A percentile compares a stretch with the other conserved stretches of the same genome.
Evolutionary conservation across 2,113 vertebrate genomes (phyloP).

Genomic region (Melanostigma gelatinosum): DNA sequence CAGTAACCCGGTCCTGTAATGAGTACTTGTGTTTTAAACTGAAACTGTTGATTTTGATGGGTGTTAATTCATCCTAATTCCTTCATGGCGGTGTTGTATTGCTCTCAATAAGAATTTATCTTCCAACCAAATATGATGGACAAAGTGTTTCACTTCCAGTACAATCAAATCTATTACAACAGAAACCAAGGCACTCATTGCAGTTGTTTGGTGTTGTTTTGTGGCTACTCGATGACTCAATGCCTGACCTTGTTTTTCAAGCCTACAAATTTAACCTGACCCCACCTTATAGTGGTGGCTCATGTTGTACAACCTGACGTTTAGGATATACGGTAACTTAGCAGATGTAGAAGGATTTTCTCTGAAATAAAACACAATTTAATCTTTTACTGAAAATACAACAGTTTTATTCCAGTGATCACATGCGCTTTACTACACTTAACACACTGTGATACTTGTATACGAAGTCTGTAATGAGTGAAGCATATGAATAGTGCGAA

Average conservation of each 20-base stretch:
- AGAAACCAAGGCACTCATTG: not conserved
- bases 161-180: too few relatives aligned
- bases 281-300: not conserved
- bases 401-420: not conserved
- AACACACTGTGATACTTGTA: not conserved
- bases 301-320: not conserved
- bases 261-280: not conserved
- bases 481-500: not conserved
- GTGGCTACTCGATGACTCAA: constrained; percentile 2
- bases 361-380: not conserved
- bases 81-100: not conserved
- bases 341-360: not conserved
- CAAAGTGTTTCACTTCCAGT: not conserved
- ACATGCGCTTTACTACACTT: not conserved
- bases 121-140: not conserved
- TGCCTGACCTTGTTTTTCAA: not conserved
- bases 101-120: not conserved
- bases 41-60: too few relatives aligned
- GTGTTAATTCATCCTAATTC: not conserved
- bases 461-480: not conserved
- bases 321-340: not conserved
- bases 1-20: not conserved
- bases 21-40: not conserved
- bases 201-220: not conserved
- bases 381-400: not conserved